These are phyloP conservation scores for Hapalemur alaotrensis DNA, from an alignment of 2,797 vertebrate genomes.

Conservation along the genomic window DNA sequence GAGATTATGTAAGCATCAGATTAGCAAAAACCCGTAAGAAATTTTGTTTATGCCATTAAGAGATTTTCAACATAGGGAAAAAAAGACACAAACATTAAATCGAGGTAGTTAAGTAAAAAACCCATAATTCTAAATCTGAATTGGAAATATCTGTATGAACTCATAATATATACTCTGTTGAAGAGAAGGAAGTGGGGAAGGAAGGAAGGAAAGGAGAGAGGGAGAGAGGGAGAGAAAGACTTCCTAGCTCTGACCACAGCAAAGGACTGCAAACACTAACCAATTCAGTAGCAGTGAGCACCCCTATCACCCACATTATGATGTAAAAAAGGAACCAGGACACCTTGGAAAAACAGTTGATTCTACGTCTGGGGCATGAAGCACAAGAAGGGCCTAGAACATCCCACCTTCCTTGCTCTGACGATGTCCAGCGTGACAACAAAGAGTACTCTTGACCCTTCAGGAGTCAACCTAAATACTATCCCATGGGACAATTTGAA, in stretches of 20 bases:
- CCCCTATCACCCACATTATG: not conserved
- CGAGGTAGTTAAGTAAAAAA: not conserved
- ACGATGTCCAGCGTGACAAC: not conserved
- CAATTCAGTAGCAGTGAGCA: too few relatives aligned
- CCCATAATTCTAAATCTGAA: not conserved
- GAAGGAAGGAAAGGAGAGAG: not conserved
- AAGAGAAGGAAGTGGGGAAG: too few relatives aligned
- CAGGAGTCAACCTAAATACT: not conserved
- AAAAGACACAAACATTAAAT: not conserved
- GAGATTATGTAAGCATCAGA: not conserved
- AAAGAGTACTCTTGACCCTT: not conserved
- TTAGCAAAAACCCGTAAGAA: not conserved
- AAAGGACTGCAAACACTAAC: not conserved
- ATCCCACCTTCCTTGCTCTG: too few relatives aligned
- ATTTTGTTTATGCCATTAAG: not conserved
- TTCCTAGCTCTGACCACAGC: not conserved
- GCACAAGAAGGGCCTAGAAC: not conserved
- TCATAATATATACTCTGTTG: not conserved
- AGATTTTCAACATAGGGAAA: not conserved
- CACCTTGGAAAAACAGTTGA: too few relatives aligned
- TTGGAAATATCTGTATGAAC: not conserved
- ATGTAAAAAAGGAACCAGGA: not conserved
- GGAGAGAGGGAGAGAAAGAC: not conserved
- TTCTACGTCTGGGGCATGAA: not conserved
- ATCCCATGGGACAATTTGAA: too few relatives aligned